Percentiles rank a stretch among this genome's conserved stretches.
phyloP scores from a whole-genome alignment of 2,888 invertebrate genomes.

The Harmothoe impar region DNA sequence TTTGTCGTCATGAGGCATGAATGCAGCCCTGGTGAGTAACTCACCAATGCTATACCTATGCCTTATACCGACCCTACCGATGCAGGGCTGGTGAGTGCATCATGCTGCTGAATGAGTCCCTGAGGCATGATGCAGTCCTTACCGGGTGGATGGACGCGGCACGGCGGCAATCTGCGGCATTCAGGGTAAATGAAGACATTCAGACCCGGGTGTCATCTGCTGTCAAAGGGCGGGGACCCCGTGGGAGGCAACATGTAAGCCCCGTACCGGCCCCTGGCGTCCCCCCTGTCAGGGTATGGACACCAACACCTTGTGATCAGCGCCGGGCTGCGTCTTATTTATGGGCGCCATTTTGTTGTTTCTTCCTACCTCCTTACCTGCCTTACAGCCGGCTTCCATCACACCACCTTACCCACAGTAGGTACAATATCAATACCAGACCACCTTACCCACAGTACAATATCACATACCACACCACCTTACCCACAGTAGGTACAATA shows the following conservation, averaged over 20 bases:
- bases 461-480: no score
- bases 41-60: no score
- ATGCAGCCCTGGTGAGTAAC: no score
- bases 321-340: neutral
- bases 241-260: constrained; percentile 41
- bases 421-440: no score
- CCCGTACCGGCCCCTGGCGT: neutral
- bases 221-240: neutral
- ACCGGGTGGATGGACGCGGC: neutral
- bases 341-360: neutral
- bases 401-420: no score
- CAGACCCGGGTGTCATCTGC: constrained; percentile 40
- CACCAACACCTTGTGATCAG: neutral
- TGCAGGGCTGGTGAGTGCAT: no score
- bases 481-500: no score
- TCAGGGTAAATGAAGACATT: constrained; percentile 47
- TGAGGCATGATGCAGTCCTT: neutral
- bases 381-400: neutral
- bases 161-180: neutral
- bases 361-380: neutral
- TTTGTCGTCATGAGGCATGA: no score
- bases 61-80: no score
- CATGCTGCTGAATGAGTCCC: no score
- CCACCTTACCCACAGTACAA: no score
- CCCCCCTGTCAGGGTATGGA: neutral